Evolutionary conservation across 2,113 vertebrate species (phyloP).

Genomic region (Scolopax mira): DNA sequence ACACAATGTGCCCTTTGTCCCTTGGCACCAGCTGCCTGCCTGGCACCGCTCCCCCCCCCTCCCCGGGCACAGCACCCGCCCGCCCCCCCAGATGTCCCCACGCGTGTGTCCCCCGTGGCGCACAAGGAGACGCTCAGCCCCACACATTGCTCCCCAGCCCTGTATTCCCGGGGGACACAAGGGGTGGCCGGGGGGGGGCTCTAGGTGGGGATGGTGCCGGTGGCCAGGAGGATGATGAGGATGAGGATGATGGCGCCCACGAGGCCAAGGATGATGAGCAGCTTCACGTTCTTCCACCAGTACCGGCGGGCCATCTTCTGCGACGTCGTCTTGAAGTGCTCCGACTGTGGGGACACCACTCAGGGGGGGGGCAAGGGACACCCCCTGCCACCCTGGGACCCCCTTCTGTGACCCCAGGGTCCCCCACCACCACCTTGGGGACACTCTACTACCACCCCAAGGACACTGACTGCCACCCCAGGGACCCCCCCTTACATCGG

Average conservation of each 20-base stretch:
- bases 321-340: slow-evolving; percentile 92
- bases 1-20: background rate
- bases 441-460: too few relatives aligned
- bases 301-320: slow-evolving; percentile 89
- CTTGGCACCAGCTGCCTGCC: background rate
- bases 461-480: background rate
- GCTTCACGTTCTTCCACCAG: slow-evolving; percentile 96
- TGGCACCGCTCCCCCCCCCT: background rate
- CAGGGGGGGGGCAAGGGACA: background rate
- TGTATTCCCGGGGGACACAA: background rate
- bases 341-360: slow-evolving; percentile 72
- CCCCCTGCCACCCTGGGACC: background rate
- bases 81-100: background rate
- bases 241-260: slow-evolving; percentile 81
- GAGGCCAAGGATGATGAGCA: slow-evolving; percentile 83
- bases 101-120: background rate
- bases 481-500: too few relatives aligned
- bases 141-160: background rate
- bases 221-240: slow-evolving; percentile 87
- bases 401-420: too few relatives aligned
- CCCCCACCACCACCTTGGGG: too few relatives aligned
- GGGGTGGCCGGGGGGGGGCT: background rate
- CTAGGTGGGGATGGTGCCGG: slow-evolving; percentile 80
- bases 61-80: too few relatives aligned
- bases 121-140: background rate